A percentile compares a stretch with the other conserved stretches of the same genome.
Evolutionary conservation across 2,797 vertebrate genomes (phyloP).

Genomic region (Amniataba percoides): DNA sequence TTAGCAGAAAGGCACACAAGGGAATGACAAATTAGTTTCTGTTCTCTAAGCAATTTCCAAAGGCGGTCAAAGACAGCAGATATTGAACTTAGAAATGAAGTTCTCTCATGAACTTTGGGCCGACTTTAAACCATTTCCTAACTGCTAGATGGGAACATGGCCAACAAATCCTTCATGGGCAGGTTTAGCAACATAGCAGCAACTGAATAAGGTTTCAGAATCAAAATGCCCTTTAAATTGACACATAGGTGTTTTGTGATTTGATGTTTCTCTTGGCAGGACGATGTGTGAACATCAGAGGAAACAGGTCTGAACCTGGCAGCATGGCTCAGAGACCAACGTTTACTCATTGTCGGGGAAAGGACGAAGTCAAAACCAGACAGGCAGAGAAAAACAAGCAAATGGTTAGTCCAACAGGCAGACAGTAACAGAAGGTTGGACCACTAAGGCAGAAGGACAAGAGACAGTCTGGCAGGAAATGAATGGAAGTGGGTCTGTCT

Average conservation of each 20-base stretch:
- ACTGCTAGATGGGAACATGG: background rate
- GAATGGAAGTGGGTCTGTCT: background rate
- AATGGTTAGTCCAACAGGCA: background rate
- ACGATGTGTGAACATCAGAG: too few relatives aligned
- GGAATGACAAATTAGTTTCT: conserved; percentile 42
- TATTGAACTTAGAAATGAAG: conserved; percentile 42
- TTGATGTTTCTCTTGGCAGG: background rate
- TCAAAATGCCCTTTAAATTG: background rate
- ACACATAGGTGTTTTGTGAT: background rate
- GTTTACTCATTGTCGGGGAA: background rate
- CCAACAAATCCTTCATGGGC: conserved; percentile 2
- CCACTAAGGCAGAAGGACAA: background rate
- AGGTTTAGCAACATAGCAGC: conserved; percentile 2
- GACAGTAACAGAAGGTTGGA: background rate
- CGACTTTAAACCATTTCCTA: background rate
- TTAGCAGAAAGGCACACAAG: conserved; percentile 31
- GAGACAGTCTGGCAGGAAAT: background rate
- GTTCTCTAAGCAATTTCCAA: conserved; percentile 19
- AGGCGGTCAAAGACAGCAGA: conserved; percentile 30
- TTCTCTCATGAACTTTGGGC: conserved; percentile 19
- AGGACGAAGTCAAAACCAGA: background rate
- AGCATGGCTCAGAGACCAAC: background rate
- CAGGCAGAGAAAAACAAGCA: background rate
- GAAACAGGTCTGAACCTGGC: background rate
- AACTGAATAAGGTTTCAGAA: background rate